These are phyloP conservation scores for Leptinotarsa lineolata DNA, from an alignment of 1,140 invertebrate genomes.

Conservation along the genomic window DNA sequence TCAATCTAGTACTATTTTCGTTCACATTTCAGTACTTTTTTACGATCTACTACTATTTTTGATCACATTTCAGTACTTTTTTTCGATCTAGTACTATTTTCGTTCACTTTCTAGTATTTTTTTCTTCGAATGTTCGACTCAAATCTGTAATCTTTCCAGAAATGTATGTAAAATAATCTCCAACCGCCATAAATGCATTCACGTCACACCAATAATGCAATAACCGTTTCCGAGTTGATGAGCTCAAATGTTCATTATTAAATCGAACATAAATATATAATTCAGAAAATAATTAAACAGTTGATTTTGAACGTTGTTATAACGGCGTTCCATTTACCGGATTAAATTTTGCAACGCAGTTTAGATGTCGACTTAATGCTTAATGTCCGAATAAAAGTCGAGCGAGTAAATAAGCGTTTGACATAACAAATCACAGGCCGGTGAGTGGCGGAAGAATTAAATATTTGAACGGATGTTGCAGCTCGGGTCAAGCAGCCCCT, in stretches of 20 bases:
- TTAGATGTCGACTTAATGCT: constrained; percentile 35
- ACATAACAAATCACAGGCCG: constrained; percentile 56
- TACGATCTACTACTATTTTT: no score
- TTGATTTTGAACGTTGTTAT: constrained; percentile 24
- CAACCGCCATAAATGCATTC: not conserved
- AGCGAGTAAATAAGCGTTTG: constrained; percentile 52
- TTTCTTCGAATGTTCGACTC: no score
- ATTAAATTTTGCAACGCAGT: constrained; percentile 19
- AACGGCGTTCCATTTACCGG: constrained; percentile 18
- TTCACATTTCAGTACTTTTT: no score
- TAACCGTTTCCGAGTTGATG: constrained; percentile 7
- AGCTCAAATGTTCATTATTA: constrained; percentile 11
- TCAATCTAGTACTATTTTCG: no score
- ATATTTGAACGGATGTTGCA: constrained; percentile 55
- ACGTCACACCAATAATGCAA: constrained; percentile 15
- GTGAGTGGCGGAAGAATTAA: constrained; percentile 56
- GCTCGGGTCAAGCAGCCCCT: constrained; percentile 54
- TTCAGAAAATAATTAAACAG: constrained; percentile 16
- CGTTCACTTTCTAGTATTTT: no score
- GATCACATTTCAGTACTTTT: no score
- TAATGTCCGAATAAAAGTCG: constrained; percentile 41
- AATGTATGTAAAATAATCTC: not conserved
- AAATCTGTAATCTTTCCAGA: not conserved
- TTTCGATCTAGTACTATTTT: no score
- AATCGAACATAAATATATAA: constrained; percentile 21